Percentiles rank a stretch among this genome's conserved stretches.
Evolutionary conservation across 2,113 vertebrate species (phyloP).

Genomic region (Bombycilla garrulus): DNA sequence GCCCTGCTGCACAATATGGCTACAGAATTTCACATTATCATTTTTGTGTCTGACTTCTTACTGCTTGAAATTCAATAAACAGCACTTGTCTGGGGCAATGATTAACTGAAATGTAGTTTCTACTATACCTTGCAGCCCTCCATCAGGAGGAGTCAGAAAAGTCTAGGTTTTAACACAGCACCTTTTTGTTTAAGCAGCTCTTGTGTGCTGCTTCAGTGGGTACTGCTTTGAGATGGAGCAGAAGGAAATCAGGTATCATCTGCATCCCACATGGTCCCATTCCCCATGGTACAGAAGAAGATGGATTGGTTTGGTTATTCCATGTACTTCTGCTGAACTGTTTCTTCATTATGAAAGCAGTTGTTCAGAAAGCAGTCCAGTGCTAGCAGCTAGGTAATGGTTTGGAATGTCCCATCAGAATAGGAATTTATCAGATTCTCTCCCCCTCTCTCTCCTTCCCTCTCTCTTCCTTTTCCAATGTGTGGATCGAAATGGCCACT

Average conservation of each 20-base stretch:
- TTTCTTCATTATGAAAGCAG: background rate
- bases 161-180: background rate
- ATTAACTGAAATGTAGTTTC: background rate
- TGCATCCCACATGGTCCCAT: background rate
- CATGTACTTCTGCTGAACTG: background rate
- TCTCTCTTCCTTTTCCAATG: background rate
- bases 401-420: background rate
- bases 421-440: background rate
- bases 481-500: background rate
- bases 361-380: background rate
- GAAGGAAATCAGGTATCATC: background rate
- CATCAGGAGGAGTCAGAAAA: background rate
- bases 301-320: background rate
- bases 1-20: background rate
- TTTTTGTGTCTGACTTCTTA: background rate
- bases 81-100: background rate
- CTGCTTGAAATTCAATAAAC: background rate
- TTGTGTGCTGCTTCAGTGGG: background rate
- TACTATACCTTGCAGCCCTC: background rate
- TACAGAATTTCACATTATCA: background rate
- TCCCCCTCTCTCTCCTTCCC: no score
- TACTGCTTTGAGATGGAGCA: background rate
- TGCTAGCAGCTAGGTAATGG: background rate
- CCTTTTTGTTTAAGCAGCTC: background rate
- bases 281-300: background rate